phyloP scores from a whole-genome alignment of 2,888 invertebrate genomes.

The Napeogenes sylphis region DNA sequence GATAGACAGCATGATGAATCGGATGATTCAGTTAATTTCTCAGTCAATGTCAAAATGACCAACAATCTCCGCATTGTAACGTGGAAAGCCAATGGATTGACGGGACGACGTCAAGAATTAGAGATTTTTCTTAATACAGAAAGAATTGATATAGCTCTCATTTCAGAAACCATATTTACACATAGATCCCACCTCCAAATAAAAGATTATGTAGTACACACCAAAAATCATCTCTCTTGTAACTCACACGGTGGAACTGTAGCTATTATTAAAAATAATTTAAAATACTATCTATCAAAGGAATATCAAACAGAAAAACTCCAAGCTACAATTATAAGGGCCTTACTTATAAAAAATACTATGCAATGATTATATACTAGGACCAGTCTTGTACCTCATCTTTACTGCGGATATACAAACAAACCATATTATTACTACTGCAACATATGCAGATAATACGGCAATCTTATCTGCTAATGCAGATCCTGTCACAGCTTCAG shows the following conservation, averaged over 20 bases:
- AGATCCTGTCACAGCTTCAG: conserved; percentile 13
- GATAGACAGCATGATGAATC: not conserved
- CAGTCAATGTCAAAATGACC: conserved; percentile 2
- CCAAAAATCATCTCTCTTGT: conserved; percentile 30
- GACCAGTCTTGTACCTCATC: too few relatives aligned
- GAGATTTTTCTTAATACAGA: conserved; percentile 24
- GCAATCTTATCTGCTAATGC: conserved; percentile 13
- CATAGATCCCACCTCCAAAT: conserved; percentile 22
- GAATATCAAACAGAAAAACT: conserved; percentile 23
- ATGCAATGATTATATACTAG: too few relatives aligned
- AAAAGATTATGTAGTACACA: conserved; percentile 14
- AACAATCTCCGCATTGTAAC: conserved; percentile 23
- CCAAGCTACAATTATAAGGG: too few relatives aligned
- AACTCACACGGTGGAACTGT: conserved; percentile 32
- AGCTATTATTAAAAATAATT: conserved; percentile 27
- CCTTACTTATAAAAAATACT: too few relatives aligned
- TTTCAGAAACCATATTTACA: conserved; percentile 34
- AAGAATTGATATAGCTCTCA: conserved; percentile 29
- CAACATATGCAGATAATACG: conserved; percentile 24
- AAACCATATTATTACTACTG: conserved; percentile 3
- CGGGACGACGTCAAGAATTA: conserved; percentile 27
- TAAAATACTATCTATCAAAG: conserved; percentile 26
- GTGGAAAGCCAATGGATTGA: conserved; percentile 34
- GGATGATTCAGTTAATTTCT: conserved; percentile 3
- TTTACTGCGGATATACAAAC: conserved; percentile 15